Percentiles rank a stretch among this genome's conserved stretches.
These are phyloP conservation scores for Orussus abietinus DNA, from an alignment of 1,140 invertebrate genomes.

Conservation along the genomic window DNA sequence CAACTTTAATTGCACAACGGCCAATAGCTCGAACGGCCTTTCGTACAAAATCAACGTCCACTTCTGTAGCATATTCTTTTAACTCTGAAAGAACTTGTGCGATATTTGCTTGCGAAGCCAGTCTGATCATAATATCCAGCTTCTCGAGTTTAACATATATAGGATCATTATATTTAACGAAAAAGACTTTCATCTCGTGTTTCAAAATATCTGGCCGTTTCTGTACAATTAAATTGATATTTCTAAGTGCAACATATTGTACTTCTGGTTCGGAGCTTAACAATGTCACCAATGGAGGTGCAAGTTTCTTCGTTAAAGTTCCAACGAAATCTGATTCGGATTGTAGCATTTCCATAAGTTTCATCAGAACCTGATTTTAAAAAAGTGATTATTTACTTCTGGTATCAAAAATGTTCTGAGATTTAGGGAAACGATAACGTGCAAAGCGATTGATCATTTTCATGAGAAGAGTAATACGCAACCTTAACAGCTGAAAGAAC, in stretches of 20 bases:
- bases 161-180: constrained; percentile 99
- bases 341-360: constrained; percentile 96
- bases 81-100: constrained; percentile 97
- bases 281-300: constrained; percentile 97
- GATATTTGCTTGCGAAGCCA: constrained; percentile 97
- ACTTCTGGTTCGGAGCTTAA: constrained; percentile 98
- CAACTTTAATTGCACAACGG: constrained; percentile 98
- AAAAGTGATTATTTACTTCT: constrained; percentile 11
- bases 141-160: constrained; percentile 99
- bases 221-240: constrained; percentile 99
- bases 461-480: too few species aligned
- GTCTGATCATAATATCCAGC: constrained; percentile 98
- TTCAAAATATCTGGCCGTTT: constrained; percentile 99
- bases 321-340: constrained; percentile 91
- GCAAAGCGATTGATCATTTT: neutral
- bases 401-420: too few species aligned
- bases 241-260: constrained; percentile 97
- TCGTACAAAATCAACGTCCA: constrained; percentile 99
- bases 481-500: constrained; percentile 98
- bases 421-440: too few species aligned
- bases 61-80: constrained; percentile 99
- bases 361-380: constrained; percentile 73
- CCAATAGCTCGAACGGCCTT: constrained; percentile 98
- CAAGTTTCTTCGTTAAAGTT: constrained; percentile 93
- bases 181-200: constrained; percentile 99